These are phyloP conservation scores for Hirundo rustica DNA, from an alignment of 2,797 vertebrate species.

Conservation along the genomic window DNA sequence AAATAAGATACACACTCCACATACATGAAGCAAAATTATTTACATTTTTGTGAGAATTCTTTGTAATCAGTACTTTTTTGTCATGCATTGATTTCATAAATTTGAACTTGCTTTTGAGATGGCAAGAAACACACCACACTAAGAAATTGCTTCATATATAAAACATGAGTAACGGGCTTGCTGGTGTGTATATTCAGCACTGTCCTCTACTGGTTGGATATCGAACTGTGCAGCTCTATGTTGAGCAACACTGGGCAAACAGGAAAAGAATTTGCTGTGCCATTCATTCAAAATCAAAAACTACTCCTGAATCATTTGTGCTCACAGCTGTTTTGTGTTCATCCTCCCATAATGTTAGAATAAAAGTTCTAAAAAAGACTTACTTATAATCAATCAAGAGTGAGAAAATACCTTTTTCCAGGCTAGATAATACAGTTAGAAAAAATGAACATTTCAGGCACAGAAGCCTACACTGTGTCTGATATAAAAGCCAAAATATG, in stretches of 20 bases:
- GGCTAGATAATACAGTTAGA: background rate
- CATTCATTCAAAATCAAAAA: background rate
- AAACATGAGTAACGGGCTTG: background rate
- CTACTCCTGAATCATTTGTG: background rate
- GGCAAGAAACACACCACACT: background rate
- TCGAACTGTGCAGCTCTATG: background rate
- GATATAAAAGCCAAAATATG: background rate
- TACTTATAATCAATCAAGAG: background rate
- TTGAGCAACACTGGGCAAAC: background rate
- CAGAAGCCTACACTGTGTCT: background rate
- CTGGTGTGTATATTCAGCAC: background rate
- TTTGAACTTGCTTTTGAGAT: background rate
- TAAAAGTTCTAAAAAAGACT: too few relatives aligned
- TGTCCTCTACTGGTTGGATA: constrained; percentile 40
- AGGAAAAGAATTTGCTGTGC: background rate
- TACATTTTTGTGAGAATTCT: background rate
- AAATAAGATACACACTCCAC: background rate
- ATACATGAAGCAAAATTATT: background rate
- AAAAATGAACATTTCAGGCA: background rate
- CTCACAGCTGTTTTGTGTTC: background rate
- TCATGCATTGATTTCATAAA: background rate
- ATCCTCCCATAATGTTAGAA: background rate
- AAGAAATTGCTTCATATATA: background rate
- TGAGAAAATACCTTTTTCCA: background rate
- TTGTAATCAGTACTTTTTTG: background rate